Base-by-base conservation (phyloP, 2,888 invertebrate genomes). In the Sceliomorpha sp. region DNA sequence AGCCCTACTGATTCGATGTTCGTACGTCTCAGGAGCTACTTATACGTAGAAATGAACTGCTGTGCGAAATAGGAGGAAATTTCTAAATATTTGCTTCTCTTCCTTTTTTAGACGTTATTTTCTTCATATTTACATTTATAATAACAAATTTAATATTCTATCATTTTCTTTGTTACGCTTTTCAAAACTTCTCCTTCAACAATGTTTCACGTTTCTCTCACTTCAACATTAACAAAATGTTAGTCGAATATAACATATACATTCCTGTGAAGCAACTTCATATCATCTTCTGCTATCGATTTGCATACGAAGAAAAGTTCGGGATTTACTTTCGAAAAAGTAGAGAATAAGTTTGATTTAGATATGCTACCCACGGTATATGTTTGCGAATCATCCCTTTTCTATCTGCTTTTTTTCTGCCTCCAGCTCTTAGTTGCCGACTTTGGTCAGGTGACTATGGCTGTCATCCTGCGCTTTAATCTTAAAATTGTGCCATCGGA, bases 291-390 rank as follows among this genome's bases (percentile, higher is more conserved):
- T 74, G 76, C 75, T 79, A 79, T 77, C 75, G 78, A 81, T 81
- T 81, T 81, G 77, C 81, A 76, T 76, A 76, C 71, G 81, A 74
- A 72, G 73, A 74, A 81, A 81, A 81, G 77, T 81, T 81, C 77
- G 44, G 68, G 72, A 76, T 72, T 73, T 67, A 68, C 60, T 59
- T 72, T 70, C 69, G 58, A 68, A 51, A 73, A 73, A 67, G 62
- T 51, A 74, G 70, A 72, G 76, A 69, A 77, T 72, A 78, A 80
- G 80, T 80, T 80, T 75, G 78, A 79, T 76, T 56, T 39, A 47
- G 44, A 60, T 68, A 78, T 78, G 45, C 36, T 29, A 37, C 15
- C 55, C 27, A 0, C 20, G 34, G 36, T 36, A 34, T 29, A 34
- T 12, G 36, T 14, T 45, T 15, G 56, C 12, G 37, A 32, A 1